Base-by-base conservation (phyloP, 2,797 vertebrate genomes). In the Manis crassicaudata region DNA sequence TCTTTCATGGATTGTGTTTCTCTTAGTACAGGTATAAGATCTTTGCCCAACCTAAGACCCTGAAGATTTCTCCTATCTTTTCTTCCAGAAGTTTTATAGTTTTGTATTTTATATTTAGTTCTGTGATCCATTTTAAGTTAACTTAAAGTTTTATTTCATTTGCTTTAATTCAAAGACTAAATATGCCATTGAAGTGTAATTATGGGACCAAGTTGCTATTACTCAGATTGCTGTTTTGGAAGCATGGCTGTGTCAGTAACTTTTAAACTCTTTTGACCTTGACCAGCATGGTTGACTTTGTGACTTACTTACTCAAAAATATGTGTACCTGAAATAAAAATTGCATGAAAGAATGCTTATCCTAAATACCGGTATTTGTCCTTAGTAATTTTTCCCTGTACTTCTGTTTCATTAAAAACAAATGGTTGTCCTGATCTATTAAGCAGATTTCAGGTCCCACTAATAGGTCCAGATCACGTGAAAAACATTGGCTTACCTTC, bases 371-470 rank as follows among this genome's bases (percentile, higher is more conserved):
- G 84, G n/a, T 92, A 72, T 87, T 83, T 73, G 35, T 79, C 67
- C n/a, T 85, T 95, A 75, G 8, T 68, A 35, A 7, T 37, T 52
- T 67, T 35, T 18, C 40, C 40, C n/a, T 68, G 25, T 68, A 67
- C 6, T 92, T 88, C 25, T 92, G 18, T 92, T 88, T 93, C 18
- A 75, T 88, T 88, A 76, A 92, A 86, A 86, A 73, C 60, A 92
- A 94, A 52, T 62, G 20, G 29, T 85, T 72, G 6, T 88, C 37
- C 17, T 93, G 73, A 60, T 18, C 23, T 40, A 77, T 18, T 89
- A 50, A 90, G 92, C 40, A 81, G 23, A 81, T 94, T 85, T 72
- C 50, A 80, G 72, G 35, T 63, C 12, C 58, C 67, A 85, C 32
- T 54, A 40, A 72, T 54, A 20, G n/a, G 27, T 80, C 79, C 63